These are phyloP conservation scores for Sebastes cheni DNA, from an alignment of 2,797 vertebrate species.

Conservation along the genomic window DNA sequence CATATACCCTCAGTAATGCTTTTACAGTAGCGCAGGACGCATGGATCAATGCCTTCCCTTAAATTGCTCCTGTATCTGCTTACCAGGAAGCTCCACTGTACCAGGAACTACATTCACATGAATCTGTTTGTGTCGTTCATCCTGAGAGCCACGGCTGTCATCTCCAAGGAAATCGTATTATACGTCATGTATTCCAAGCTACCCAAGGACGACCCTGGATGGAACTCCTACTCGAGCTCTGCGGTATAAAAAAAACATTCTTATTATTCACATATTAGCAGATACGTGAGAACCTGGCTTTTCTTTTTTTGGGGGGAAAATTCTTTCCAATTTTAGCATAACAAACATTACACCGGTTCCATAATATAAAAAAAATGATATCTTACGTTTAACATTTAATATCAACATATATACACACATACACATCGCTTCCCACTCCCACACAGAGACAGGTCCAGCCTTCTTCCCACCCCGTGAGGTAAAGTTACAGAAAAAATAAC, in stretches of 20 bases:
- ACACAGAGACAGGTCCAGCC: no score
- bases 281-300: neutral
- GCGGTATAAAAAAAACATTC: slow-evolving; percentile 72
- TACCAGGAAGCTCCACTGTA: slow-evolving; percentile 95
- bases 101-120: slow-evolving; percentile 98
- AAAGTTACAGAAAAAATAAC: no score
- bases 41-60: slow-evolving; percentile 39
- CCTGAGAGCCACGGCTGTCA: slow-evolving; percentile 86
- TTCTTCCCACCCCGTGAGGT: no score
- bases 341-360: no score
- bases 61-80: slow-evolving; percentile 46
- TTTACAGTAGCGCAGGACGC: neutral
- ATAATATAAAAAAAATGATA: no score
- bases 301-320: neutral
- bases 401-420: no score
- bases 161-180: slow-evolving; percentile 87
- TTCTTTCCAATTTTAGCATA: no score
- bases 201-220: slow-evolving; percentile 85
- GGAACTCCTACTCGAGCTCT: slow-evolving; percentile 85
- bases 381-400: no score
- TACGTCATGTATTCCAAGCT: slow-evolving; percentile 83
- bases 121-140: slow-evolving; percentile 97
- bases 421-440: no score
- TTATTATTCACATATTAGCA: neutral
- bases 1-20: slow-evolving; percentile 15